A percentile compares a stretch with the other conserved stretches of the same genome.
These are phyloP conservation scores for Pemphredon lugubris DNA, from an alignment of 2,888 invertebrate species.

Conservation along the genomic window DNA sequence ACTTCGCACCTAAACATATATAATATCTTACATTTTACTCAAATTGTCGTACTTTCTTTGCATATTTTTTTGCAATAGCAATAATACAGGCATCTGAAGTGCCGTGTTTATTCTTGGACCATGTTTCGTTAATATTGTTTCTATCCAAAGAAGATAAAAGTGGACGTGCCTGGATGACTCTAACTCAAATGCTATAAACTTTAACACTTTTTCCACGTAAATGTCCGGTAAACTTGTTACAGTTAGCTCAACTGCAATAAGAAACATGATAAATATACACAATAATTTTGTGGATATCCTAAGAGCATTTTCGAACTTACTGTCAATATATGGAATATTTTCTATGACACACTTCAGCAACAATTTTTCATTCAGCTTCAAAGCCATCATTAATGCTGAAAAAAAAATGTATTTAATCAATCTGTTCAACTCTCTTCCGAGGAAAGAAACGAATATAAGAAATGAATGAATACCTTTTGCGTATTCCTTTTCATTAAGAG, in stretches of 20 bases:
- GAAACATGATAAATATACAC: conserved; percentile 31
- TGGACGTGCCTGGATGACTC: conserved; percentile 92
- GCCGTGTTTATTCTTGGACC: conserved; percentile 83
- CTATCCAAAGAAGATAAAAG: conserved; percentile 92
- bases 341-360: conserved; percentile 92
- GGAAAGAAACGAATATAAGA: neutral
- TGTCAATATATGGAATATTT: conserved; percentile 87
- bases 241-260: conserved; percentile 88
- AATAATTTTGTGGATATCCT: conserved; percentile 12
- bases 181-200: conserved; percentile 87
- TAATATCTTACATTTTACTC: conserved; percentile 89
- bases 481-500: conserved; percentile 84
- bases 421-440: neutral
- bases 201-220: conserved; percentile 89
- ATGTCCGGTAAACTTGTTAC: conserved; percentile 86
- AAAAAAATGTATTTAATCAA: conserved; percentile 19
- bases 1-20: conserved; percentile 17
- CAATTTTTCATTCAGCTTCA: conserved; percentile 91
- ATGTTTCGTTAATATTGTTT: conserved; percentile 86
- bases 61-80: conserved; percentile 90
- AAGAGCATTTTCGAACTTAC: conserved; percentile 82
- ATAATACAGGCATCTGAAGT: conserved; percentile 86
- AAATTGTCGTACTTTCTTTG: conserved; percentile 90
- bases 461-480: conserved; percentile 82
- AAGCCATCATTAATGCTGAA: conserved; percentile 90